Evolutionary conservation across 2,888 invertebrate genomes (phyloP), one percentile per base, ranked within the genome.

Genomic region (Carterocephalus palaemon): DNA sequence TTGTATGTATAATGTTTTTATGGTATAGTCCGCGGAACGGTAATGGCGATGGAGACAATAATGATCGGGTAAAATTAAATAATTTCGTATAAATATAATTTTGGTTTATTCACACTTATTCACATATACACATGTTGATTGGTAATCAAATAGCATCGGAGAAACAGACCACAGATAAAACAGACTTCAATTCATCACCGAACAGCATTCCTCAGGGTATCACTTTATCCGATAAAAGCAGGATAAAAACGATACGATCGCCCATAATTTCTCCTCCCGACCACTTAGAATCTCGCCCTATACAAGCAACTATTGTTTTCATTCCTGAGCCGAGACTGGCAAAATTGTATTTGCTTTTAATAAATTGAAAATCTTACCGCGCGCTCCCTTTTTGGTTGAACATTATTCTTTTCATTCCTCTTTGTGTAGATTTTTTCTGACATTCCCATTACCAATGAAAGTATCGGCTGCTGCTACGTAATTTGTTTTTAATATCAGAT

Each of bases 291-390:
- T 36, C 17, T 3, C 22, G 9, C 23, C 36, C 22, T 29, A 36
- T 17, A 28, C 26, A 34, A 33, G 56, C 56, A 64, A 63, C 68
- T 64, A 67, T 67, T 67, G 67, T 68, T 70, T 68, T 62, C 60
- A 45, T 58, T 55, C 59, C 53, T 57, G 56, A 60, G 59, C 55
- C 52, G 46, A 58, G 53, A 53, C 64, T 62, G 60, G 64, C 55
- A 59, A 61, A 65, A 63, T 57, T 64, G 70, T 67, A 71, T 70
- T 76, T 75, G 70, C 71, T 74, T 79, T 75, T 76, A 74, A 75
- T 70, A 76, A 72, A 73, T 61, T 65, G 65, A 71, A 72, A 71
- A 66, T 68, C 66, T 69, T 69, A 52, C 60, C 57, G 48, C 64
- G 60, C 40, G 7, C 32, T 40, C 17, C 31, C 23, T 40, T 40